Evolutionary conservation across 1,140 invertebrate species (phyloP).

Genomic region (Mycetomoellerius zeteki): DNA sequence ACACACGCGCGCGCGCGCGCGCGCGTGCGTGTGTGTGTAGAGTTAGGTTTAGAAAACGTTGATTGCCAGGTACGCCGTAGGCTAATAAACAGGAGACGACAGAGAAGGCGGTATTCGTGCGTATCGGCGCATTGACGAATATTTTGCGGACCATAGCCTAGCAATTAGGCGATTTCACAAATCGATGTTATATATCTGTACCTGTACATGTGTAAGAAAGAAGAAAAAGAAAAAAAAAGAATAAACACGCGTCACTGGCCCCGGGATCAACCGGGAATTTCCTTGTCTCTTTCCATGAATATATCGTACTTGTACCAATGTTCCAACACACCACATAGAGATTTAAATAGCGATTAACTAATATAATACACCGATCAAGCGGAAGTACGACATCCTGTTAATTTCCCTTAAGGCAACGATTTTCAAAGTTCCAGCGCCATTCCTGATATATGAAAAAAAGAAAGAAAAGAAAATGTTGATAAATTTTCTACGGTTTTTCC

Average conservation of each 20-base stretch:
- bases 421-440: slow-evolving; percentile 12
- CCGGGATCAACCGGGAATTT: slow-evolving; percentile 31
- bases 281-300: slow-evolving; percentile 62
- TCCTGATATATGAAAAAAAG: too few relatives aligned
- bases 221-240: background rate
- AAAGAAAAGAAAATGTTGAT: background rate
- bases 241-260: background rate
- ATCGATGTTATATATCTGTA: slow-evolving; percentile 74
- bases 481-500: slow-evolving; percentile 20
- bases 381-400: background rate
- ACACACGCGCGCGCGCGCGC: too few relatives aligned
- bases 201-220: slow-evolving; percentile 50
- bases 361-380: slow-evolving; percentile 43
- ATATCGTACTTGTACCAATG: slow-evolving; percentile 57
- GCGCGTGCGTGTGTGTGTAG: background rate
- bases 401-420: slow-evolving; percentile 15
- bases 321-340: slow-evolving; percentile 40
- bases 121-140: slow-evolving; percentile 48
- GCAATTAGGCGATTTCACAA: slow-evolving; percentile 75
- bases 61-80: slow-evolving; percentile 22
- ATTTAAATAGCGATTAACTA: slow-evolving; percentile 48
- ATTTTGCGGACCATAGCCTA: slow-evolving; percentile 78
- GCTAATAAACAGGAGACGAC: background rate
- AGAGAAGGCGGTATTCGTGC: background rate
- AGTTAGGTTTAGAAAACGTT: slow-evolving; percentile 35